phyloP scores from a whole-genome alignment of 2,113 vertebrate genomes.

The Noturus placidus region DNA sequence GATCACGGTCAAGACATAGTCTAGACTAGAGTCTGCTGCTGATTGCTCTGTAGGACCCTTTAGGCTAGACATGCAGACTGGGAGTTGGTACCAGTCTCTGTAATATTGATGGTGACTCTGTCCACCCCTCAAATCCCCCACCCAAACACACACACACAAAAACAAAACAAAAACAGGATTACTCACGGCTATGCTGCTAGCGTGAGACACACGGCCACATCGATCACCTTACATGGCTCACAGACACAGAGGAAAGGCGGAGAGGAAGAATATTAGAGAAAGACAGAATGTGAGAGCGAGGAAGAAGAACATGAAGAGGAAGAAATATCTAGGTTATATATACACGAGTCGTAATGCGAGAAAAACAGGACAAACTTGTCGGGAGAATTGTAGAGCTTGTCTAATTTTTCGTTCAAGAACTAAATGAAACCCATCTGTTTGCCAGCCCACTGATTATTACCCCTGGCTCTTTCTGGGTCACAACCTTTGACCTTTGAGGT shows the following conservation, averaged over 20 bases:
- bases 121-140: background rate
- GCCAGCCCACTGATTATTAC: constrained; percentile 40
- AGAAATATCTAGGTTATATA: constrained; percentile 3
- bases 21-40: constrained; percentile 12
- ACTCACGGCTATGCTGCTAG: constrained; percentile 38
- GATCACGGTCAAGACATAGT: constrained; percentile 20
- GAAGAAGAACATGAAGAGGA: background rate
- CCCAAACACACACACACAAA: too few species aligned
- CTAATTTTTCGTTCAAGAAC: background rate
- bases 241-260: constrained; percentile 23
- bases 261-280: constrained; percentile 3
- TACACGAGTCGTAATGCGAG: background rate
- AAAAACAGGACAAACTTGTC: background rate
- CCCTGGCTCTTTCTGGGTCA: constrained; percentile 21
- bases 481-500: constrained; percentile 42
- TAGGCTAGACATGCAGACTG: constrained; percentile 43
- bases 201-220: constrained; percentile 45
- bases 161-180: background rate
- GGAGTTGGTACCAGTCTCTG: constrained; percentile 28
- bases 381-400: background rate
- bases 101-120: constrained; percentile 45
- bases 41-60: constrained; percentile 15
- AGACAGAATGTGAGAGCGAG: constrained; percentile 2
- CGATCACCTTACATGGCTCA: constrained; percentile 46
- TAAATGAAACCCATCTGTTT: constrained; percentile 49